phyloP scores from a whole-genome alignment of 2,888 invertebrate species.

The Lepidochitona cinerea region DNA sequence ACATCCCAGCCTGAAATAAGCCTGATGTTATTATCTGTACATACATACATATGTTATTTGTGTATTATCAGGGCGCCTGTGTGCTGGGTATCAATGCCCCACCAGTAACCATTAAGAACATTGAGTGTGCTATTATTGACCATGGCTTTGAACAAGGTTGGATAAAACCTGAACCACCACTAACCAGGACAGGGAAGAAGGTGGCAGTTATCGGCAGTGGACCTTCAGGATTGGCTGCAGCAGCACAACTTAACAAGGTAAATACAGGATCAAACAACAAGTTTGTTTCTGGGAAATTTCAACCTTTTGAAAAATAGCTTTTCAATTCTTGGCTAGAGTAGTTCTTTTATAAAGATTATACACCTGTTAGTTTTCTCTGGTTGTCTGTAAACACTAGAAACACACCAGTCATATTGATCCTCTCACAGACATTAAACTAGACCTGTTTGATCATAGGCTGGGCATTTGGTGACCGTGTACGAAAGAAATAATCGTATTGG shows the following conservation, averaged over 20 bases:
- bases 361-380: too few relatives aligned
- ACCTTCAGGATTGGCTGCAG: conserved; percentile 90
- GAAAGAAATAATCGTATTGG: conserved; percentile 97
- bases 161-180: conserved; percentile 88
- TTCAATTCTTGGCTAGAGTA: too few relatives aligned
- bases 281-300: background rate
- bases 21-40: background rate
- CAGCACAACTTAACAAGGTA: conserved; percentile 93
- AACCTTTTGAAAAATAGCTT: too few relatives aligned
- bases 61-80: conserved; percentile 83
- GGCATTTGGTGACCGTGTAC: conserved; percentile 95
- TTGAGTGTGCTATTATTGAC: conserved; percentile 99
- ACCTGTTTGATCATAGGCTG: conserved; percentile 79
- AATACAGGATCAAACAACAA: background rate
- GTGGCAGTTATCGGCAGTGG: conserved; percentile 96
- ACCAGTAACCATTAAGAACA: conserved; percentile 98
- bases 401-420: too few relatives aligned
- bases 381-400: too few relatives aligned
- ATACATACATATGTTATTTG: background rate
- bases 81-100: conserved; percentile 96
- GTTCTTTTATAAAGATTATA: too few relatives aligned
- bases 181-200: conserved; percentile 82
- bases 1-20: too few relatives aligned
- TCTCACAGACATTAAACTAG: too few relatives aligned
- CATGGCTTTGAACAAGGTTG: conserved; percentile 97